Conservation (phyloP, 37 sponge, comb jelly and placozoan genomes). For the Geodia barretti region DNA sequence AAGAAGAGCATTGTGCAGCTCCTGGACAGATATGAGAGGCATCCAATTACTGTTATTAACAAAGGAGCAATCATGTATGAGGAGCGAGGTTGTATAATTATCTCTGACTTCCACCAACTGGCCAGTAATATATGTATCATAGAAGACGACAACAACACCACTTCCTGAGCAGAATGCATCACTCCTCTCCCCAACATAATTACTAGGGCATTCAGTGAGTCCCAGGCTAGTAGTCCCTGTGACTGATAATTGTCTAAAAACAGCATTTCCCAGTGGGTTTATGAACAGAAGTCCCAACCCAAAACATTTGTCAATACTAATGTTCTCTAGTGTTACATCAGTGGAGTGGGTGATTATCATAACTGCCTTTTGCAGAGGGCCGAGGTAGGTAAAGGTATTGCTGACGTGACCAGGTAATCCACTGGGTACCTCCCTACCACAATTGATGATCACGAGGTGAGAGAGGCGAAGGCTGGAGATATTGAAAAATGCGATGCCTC, state of each 20-base stretch:
- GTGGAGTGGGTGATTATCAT: constrained; percentile 8
- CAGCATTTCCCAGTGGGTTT: constrained; percentile 7
- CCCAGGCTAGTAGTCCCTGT: background rate
- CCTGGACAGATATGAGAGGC: background rate
- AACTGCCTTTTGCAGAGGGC: constrained; percentile 9
- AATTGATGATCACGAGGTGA: constrained; percentile 2
- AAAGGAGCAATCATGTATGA: constrained; percentile 3
- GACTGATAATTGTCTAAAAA: background rate
- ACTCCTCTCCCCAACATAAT: background rate
- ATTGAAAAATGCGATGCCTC: constrained; percentile 26
- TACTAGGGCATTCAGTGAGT: background rate
- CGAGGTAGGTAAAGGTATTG: constrained; percentile 3
- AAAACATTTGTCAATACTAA: background rate
- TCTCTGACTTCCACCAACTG: background rate
- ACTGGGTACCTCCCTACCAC: constrained; percentile 7
- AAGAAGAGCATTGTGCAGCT: background rate
- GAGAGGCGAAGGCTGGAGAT: constrained; percentile 17
- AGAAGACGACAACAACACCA: constrained; percentile 26
- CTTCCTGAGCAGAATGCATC: constrained; percentile 29
- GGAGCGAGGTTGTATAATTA: constrained; percentile 9
- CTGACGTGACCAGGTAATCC: constrained; percentile 7
- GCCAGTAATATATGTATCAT: background rate
- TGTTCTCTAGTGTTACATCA: constrained; percentile 1
- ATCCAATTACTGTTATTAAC: constrained; percentile 4
- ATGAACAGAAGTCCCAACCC: constrained; percentile 26